Percentiles rank a stretch among this genome's conserved stretches.
These are phyloP conservation scores for Nephila pilipes DNA, from an alignment of 1,140 invertebrate genomes.

Conservation along the genomic window DNA sequence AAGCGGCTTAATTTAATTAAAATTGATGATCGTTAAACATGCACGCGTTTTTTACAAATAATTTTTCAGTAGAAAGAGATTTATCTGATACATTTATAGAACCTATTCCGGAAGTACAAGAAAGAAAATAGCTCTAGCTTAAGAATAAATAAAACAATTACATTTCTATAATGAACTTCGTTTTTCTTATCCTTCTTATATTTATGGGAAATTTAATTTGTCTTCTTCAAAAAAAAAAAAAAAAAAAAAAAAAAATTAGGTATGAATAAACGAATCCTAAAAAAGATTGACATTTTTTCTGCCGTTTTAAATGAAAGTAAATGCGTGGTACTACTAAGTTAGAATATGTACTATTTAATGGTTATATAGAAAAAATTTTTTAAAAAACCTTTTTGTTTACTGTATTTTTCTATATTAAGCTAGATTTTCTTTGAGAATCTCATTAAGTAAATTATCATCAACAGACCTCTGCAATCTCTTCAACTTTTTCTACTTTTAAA, in stretches of 20 bases:
- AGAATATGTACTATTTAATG: neutral
- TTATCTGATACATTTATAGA: neutral
- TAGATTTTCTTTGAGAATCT: neutral
- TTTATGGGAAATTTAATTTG: neutral
- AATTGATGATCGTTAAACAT: neutral
- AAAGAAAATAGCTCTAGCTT: no score
- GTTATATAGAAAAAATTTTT: neutral
- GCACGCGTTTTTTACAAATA: neutral
- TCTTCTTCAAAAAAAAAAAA: neutral
- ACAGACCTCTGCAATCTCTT: neutral
- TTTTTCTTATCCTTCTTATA: no score
- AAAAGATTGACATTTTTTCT: no score
- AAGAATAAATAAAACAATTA: no score
- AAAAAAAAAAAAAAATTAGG: no score
- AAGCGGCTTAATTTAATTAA: slow-evolving; percentile 15
- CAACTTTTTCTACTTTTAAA: slow-evolving; percentile 51
- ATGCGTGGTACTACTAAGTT: neutral
- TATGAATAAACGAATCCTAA: neutral
- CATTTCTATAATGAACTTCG: no score
- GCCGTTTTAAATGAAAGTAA: neutral
- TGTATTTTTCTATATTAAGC: neutral
- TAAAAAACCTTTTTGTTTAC: neutral
- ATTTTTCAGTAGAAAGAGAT: neutral
- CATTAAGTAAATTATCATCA: slow-evolving; percentile 51
- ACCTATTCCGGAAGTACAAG: no score